Evolutionary conservation across 2,888 invertebrate species (phyloP), one percentile per base, ranked within the genome.

Genomic region (Tortrix viridana): DNA sequence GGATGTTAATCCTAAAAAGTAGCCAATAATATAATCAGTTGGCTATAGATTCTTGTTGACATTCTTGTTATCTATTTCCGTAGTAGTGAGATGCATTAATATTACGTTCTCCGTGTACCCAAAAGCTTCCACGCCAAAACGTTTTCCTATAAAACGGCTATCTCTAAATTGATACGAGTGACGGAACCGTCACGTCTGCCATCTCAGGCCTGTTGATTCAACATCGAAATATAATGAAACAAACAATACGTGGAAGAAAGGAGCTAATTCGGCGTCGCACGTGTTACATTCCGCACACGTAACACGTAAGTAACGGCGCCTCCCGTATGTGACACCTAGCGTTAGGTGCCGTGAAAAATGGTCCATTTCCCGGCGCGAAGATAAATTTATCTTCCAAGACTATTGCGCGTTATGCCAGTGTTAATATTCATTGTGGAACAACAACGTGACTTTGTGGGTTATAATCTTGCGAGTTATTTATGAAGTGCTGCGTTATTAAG

Each of bases 291-390:
- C 89, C 54, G 19, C 80, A 83, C 89, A 89, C 89, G 89, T 80
- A 72, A 65, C 65, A 71, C 69, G 77, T 82, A 81, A 89, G 88
- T 88, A 88, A 89, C 88, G 89, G 86, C 87, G 82, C 86, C 89
- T 87, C 86, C 80, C 79, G 84, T 86, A 76, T 82, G 82, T 81
- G 81, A 83, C 89, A 89, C 88, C 88, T 83, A 88, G 83, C 86
- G 89, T 88, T 89, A 88, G 89, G 89, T 87, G 88, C 86, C 80
- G 86, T 91, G 87, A 87, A 87, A 88, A 92, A 91, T 92, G 90
- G 88, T 81, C 88, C 88, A 80, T 80, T 82, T 80, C 77, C 81
- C 81, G 79, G 76, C 83, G 79, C 82, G 81, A 77, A 81, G 90
- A 89, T 90, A 87, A 90, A 92, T 91, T 90, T 91, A 92, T 92